A percentile compares a stretch with the other conserved stretches of the same genome.
phyloP scores from a whole-genome alignment of 2,797 vertebrate species.

The Sebastes melanostomus region DNA sequence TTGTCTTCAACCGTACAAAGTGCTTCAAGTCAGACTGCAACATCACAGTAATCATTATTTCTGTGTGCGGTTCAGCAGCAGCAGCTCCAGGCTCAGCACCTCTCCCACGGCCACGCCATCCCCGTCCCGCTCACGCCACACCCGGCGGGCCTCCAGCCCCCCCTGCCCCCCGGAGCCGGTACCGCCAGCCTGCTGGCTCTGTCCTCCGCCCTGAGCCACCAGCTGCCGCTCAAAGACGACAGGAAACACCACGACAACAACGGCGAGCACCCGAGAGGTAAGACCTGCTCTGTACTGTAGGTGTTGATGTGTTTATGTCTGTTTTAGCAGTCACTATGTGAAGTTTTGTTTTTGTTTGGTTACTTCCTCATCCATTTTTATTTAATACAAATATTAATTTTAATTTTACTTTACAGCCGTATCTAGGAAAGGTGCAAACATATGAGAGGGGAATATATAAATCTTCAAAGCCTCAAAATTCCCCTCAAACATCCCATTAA shows the following conservation, averaged over 20 bases:
- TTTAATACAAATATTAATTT: background rate
- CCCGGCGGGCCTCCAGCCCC: slow-evolving; percentile 90
- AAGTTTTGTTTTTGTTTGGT: background rate
- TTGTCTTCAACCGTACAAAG: background rate
- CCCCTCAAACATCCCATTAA: background rate
- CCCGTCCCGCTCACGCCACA: slow-evolving; percentile 92
- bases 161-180: slow-evolving; percentile 88
- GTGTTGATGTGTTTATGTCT: background rate
- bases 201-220: slow-evolving; percentile 90
- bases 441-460: background rate
- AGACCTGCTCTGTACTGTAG: background rate
- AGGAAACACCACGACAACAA: slow-evolving; percentile 91
- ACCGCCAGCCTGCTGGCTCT: slow-evolving; percentile 91
- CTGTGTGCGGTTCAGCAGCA: slow-evolving; percentile 87
- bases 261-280: slow-evolving; percentile 92
- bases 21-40: background rate
- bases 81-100: slow-evolving; percentile 96
- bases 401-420: background rate
- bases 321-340: background rate
- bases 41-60: slow-evolving; percentile 10
- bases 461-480: background rate
- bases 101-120: slow-evolving; percentile 93
- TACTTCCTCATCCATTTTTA: background rate
- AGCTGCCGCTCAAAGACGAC: slow-evolving; percentile 93
- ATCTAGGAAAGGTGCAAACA: background rate